phyloP scores from a whole-genome alignment of 2,888 invertebrate species.

The Meandrusa payeni region DNA sequence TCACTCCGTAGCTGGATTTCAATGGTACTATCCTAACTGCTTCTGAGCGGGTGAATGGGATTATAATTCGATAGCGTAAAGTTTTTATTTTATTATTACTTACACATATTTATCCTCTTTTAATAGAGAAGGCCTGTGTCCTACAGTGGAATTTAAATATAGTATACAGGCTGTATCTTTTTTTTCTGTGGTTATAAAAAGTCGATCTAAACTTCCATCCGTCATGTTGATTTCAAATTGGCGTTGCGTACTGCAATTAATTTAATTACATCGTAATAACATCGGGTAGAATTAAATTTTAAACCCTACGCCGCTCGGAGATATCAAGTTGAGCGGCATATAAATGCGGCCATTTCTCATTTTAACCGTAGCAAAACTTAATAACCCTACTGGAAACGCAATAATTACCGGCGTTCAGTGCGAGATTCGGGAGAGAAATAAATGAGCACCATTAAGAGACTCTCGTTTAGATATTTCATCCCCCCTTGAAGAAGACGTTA shows the following conservation, averaged over 20 bases:
- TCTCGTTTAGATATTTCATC: conserved; percentile 77
- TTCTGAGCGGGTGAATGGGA: too few species aligned
- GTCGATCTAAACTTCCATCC: conserved; percentile 5
- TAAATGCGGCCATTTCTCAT: conserved; percentile 77
- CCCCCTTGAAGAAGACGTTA: conserved; percentile 76
- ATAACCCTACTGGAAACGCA: conserved; percentile 76
- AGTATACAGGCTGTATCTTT: too few species aligned
- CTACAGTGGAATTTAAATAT: too few species aligned
- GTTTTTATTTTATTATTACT: too few species aligned
- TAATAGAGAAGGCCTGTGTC: too few species aligned
- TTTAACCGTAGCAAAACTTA: conserved; percentile 77
- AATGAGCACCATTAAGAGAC: conserved; percentile 77
- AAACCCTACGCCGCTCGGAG: conserved; percentile 61
- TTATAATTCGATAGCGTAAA: too few species aligned
- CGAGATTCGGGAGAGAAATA: conserved; percentile 76
- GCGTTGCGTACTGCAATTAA: conserved; percentile 48
- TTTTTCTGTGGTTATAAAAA: too few species aligned
- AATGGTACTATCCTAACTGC: too few species aligned
- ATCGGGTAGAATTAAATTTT: conserved; percentile 72
- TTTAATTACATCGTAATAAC: conserved; percentile 67
- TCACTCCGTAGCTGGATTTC: too few species aligned
- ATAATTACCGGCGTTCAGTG: conserved; percentile 75
- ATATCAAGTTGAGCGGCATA: conserved; percentile 74
- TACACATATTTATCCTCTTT: too few species aligned
- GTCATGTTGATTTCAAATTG: conserved; percentile 25